A percentile compares a stretch with the other conserved stretches of the same genome.
phyloP scores from a whole-genome alignment of 2,888 invertebrate genomes.

The Danaus chrysippus region DNA sequence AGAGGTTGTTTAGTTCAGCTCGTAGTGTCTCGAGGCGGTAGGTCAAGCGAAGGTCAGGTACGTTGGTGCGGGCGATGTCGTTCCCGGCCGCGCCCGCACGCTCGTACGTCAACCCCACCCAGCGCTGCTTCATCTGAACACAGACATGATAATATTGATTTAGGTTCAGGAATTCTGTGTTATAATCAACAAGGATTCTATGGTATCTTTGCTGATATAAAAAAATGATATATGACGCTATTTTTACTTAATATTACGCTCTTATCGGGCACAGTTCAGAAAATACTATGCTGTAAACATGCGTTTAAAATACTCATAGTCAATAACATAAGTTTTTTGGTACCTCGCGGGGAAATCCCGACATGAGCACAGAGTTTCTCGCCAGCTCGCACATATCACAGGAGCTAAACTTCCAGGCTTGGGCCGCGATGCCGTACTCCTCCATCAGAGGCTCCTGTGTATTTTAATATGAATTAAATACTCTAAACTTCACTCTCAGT shows the following conservation, averaged over 20 bases:
- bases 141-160: background rate
- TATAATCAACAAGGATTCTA: no score
- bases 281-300: background rate
- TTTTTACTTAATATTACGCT: background rate
- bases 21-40: slow-evolving; percentile 96
- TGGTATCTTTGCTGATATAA: background rate
- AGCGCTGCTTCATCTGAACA: slow-evolving; percentile 95
- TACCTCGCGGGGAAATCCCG: slow-evolving; percentile 96
- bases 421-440: slow-evolving; percentile 99
- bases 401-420: slow-evolving; percentile 99
- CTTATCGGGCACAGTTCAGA: no score
- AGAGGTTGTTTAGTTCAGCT: slow-evolving; percentile 95
- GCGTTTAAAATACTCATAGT: background rate
- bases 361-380: slow-evolving; percentile 97
- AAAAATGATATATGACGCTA: no score
- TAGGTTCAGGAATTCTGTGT: no score
- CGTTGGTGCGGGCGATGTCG: slow-evolving; percentile 97
- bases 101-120: slow-evolving; percentile 97
- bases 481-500: background rate
- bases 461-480: background rate
- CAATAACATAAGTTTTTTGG: background rate
- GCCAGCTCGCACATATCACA: slow-evolving; percentile 99
- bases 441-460: slow-evolving; percentile 97
- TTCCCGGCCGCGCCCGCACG: slow-evolving; percentile 99
- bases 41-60: slow-evolving; percentile 98